Conservation (phyloP, 2,797 vertebrate species). For the Urophycis tenuis region DNA sequence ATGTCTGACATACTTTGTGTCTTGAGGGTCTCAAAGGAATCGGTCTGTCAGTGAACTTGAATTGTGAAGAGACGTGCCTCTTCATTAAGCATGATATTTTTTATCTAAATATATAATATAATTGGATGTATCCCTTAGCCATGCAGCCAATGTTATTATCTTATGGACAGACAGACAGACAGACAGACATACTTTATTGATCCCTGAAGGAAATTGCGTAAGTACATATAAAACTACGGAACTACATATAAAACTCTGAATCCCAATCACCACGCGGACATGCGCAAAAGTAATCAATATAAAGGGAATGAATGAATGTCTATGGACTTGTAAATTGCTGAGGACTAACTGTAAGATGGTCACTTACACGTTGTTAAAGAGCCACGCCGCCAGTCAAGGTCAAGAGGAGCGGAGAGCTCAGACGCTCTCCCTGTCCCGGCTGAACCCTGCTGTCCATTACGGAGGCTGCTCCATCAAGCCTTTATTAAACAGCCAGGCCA, state of each 20-base stretch:
- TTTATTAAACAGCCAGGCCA: constrained; percentile 66
- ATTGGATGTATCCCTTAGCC: neutral
- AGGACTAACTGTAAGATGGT: constrained; percentile 62
- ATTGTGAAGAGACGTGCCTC: neutral
- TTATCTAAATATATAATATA: neutral
- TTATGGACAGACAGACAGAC: too few relatives aligned
- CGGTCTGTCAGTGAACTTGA: neutral
- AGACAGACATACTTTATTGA: too few relatives aligned
- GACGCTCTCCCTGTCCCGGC: constrained; percentile 42
- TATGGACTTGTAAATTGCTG: constrained; percentile 63
- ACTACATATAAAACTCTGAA: neutral
- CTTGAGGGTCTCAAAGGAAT: neutral
- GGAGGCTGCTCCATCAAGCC: constrained; percentile 49
- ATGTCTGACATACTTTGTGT: constrained; percentile 30
- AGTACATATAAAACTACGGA: too few relatives aligned
- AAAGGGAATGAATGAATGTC: constrained; percentile 59
- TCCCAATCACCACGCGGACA: neutral
- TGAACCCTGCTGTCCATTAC: constrained; percentile 59
- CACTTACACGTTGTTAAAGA: constrained; percentile 69
- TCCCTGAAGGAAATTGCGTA: too few relatives aligned
- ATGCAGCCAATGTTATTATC: neutral
- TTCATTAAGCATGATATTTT: neutral
- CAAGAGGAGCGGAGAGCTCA: constrained; percentile 48
- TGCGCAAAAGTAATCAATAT: neutral
- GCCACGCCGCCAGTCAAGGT: constrained; percentile 67